A percentile compares a stretch with the other conserved stretches of the same genome.
Evolutionary conservation across 2,113 vertebrate species (phyloP).

Genomic region (Nanger granti): DNA sequence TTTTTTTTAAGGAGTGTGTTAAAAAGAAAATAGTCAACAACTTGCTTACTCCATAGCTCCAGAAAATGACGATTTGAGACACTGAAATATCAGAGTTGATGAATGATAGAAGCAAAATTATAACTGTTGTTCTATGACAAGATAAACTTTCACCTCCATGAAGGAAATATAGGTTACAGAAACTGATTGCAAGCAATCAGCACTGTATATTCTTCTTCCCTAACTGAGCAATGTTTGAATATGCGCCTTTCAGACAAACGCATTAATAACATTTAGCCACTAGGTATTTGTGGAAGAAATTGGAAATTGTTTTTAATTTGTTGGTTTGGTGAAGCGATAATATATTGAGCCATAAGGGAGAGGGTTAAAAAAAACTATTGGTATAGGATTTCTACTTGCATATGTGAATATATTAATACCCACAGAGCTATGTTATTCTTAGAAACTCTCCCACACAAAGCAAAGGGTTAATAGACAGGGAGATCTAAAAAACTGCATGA

Average conservation of each 20-base stretch:
- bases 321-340: conserved; percentile 73
- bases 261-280: conserved; percentile 80
- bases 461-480: conserved; percentile 40
- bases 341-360: conserved; percentile 43
- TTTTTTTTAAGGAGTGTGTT: conserved; percentile 61
- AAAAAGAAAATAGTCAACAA: conserved; percentile 66
- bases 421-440: neutral
- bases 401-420: conserved; percentile 56
- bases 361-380: neutral
- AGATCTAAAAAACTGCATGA: conserved; percentile 37
- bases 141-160: conserved; percentile 76
- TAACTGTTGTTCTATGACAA: conserved; percentile 70
- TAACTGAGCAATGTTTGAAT: conserved; percentile 79
- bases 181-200: conserved; percentile 75
- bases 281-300: conserved; percentile 76
- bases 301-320: conserved; percentile 77
- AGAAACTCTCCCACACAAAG: neutral
- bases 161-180: conserved; percentile 78
- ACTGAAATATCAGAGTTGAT: conserved; percentile 75
- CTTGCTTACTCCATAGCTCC: conserved; percentile 68
- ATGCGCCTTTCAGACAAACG: conserved; percentile 73
- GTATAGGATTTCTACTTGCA: conserved; percentile 58
- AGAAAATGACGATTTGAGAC: conserved; percentile 67
- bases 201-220: conserved; percentile 71
- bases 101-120: conserved; percentile 75